These are phyloP conservation scores for Labeo calbasu DNA, from an alignment of 2,797 vertebrate genomes.

Conservation along the genomic window DNA sequence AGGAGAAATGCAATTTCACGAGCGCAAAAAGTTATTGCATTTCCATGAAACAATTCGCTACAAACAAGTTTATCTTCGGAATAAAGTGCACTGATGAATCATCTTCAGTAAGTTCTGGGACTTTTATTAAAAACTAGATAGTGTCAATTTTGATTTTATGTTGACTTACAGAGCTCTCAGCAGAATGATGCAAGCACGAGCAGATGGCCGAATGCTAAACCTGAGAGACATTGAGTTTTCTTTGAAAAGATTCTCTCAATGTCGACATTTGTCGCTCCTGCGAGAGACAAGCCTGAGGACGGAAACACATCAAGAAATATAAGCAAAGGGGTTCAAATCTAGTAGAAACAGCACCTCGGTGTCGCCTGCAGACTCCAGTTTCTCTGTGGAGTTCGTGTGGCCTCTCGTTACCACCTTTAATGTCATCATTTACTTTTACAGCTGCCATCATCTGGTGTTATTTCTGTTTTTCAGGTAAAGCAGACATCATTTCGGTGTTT, in stretches of 20 bases:
- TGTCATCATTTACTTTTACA: slow-evolving; percentile 47
- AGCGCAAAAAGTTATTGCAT: slow-evolving; percentile 9
- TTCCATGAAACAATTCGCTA: slow-evolving; percentile 11
- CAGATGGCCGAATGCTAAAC: slow-evolving; percentile 4
- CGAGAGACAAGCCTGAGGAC: neutral
- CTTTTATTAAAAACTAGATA: slow-evolving; percentile 14
- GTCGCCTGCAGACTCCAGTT: neutral
- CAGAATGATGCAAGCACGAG: slow-evolving; percentile 18
- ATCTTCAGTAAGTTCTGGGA: neutral
- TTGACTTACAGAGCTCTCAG: neutral
- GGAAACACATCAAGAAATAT: slow-evolving; percentile 7
- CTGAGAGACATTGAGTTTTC: neutral
- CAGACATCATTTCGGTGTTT: slow-evolving; percentile 38
- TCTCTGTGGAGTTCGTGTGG: neutral
- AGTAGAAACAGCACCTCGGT: neutral
- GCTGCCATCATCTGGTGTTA: slow-evolving; percentile 26
- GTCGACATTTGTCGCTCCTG: neutral
- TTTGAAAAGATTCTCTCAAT: slow-evolving; percentile 1
- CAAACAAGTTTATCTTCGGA: neutral
- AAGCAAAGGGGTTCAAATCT: neutral
- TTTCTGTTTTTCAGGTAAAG: slow-evolving; percentile 35
- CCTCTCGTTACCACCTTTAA: slow-evolving; percentile 42
- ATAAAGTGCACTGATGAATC: slow-evolving; percentile 22
- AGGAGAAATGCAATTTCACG: slow-evolving; percentile 13
- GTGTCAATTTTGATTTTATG: slow-evolving; percentile 15